Percentiles rank a stretch among this genome's conserved stretches.
phyloP scores from a whole-genome alignment of 2,113 vertebrate genomes.

The Alethe diademata region DNA sequence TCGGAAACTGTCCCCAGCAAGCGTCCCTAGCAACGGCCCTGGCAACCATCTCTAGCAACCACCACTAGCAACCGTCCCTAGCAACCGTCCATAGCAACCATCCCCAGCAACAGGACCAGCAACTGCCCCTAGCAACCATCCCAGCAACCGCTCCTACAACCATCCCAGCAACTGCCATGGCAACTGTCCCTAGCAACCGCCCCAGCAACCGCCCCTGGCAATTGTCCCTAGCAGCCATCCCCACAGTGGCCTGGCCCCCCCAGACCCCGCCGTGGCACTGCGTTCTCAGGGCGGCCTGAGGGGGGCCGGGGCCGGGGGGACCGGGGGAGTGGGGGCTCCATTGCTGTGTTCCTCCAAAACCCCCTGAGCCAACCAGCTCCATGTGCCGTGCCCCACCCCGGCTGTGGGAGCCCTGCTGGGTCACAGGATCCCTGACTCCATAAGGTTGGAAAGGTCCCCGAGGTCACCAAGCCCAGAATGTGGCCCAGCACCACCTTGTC shows the following conservation, averaged over 20 bases:
- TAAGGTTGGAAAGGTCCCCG: neutral
- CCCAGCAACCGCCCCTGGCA: too few species aligned
- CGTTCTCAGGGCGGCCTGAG: neutral
- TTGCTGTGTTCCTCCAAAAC: fast-evolving
- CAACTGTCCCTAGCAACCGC: too few species aligned
- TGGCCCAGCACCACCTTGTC: too few species aligned
- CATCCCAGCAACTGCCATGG: neutral
- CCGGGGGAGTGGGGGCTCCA: fast-evolving
- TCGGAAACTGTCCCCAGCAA: fast-evolving
- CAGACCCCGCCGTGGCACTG: too few species aligned
- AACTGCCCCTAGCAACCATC: neutral
- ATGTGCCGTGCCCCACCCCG: fast-evolving
- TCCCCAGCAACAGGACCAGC: too few species aligned
- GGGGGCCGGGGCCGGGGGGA: fast-evolving
- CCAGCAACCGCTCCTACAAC: too few species aligned
- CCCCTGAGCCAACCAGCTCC: neutral
- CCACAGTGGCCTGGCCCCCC: too few species aligned
- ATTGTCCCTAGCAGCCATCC: too few species aligned
- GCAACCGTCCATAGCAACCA: fast-evolving
- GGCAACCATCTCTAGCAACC: fast-evolving
- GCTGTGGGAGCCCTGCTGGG: neutral
- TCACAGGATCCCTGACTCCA: too few species aligned
- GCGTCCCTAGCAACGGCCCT: too few species aligned
- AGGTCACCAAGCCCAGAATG: neutral
- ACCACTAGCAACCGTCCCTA: fast-evolving